Evolutionary conservation across 2,888 invertebrate species (phyloP), one percentile per base, ranked within the genome.

Genomic region (Tromatobia lineatoria): DNA sequence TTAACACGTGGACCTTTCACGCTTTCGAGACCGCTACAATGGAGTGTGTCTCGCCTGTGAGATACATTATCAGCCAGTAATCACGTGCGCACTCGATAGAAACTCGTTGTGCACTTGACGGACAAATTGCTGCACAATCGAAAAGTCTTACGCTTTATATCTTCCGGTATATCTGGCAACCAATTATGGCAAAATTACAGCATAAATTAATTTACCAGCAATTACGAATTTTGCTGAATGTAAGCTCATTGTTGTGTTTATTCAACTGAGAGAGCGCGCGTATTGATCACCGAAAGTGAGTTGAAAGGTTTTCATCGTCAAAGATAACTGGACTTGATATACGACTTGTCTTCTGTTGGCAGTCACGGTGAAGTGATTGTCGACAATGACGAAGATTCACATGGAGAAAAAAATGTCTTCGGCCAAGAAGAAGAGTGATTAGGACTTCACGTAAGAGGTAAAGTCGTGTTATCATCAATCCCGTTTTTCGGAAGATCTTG

Each of bases 391-490:
- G 10, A 38, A 38, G 38, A 38, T 38, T 10, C 38, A 38, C 34
- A 10, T 38, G 10, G 38, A 38, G 10, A 38, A 38, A 10, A 38
- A 38, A 10, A 38, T 34, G 4, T 34, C 6, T 38, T 47, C 47
- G n/a, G 4, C 13, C 25, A 25, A 57, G 7, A 23, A 13, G 3
- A 3, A 57, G 25, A 13, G 0, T 0, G 34, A 61, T 18, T 15
- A 23, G n/a, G 18, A 18, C 34, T 83, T 90, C 89, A 91, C 86
- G 92, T 90, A 8, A 92, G 88, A 18, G 92, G 91, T 61, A 92
- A 87, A 70, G 90, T 89, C 15, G 90, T 90, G 76, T 90, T 89
- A 69, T 93, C 91, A n/a, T 92, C 92, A 61, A 91, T 87, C 38
- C 89, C 86, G 45, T 85, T 88, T 7, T 87, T 81, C 59, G 91